Base-by-base conservation (phyloP, 2,797 vertebrate genomes). In the Enteromius trimaculatus region DNA sequence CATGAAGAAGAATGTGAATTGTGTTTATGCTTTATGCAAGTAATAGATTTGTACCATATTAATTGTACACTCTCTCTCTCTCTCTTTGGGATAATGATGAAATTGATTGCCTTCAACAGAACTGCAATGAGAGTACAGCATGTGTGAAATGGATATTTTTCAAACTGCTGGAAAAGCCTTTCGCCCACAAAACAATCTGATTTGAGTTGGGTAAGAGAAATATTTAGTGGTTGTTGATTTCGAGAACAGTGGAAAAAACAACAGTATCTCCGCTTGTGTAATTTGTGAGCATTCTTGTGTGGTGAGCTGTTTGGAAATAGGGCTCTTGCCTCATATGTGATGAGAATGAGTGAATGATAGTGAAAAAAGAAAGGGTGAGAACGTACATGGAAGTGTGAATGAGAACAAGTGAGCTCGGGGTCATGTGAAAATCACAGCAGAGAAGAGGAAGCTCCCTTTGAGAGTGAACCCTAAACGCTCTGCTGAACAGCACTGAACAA, bases 211-310 rank as follows among this genome's bases (percentile, higher is more conserved):
- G 78, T 60, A 74, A 64, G 34, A 70, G 26, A 81, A 80, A 62
- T 62, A 37, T 44, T 74, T 70, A 29, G 37, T 66, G 42, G 49
- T 53, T 47, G 72, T 64, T 69, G 84, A 69, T 65, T 79, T 14
- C 37, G 53, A 84, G 55, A 80, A 62, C 34, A 55, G 23, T 14
- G 29, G 44, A 49, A 66, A 82, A 81, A 71, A 42, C 69, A 71
- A 49, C 58, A 3, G 23, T 49, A 77, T 71, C 37, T 53, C n/a
- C 4, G 0, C 64, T 82, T 77, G 79, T 84, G 70, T 70, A 75
- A 70, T 79, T 68, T 84, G 76, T 76, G 60, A 70, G 55, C n/a
- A 37, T 79, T 86, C 69, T 76, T 71, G n/a, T 66, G 82, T 49
- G 58, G 64, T 79, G 58, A 34, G 47, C 65, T 29, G 83, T 75